A percentile compares a stretch with the other conserved stretches of the same genome.
Conservation (phyloP, 2,888 invertebrate genomes). For the Parnassius apollo region DNA sequence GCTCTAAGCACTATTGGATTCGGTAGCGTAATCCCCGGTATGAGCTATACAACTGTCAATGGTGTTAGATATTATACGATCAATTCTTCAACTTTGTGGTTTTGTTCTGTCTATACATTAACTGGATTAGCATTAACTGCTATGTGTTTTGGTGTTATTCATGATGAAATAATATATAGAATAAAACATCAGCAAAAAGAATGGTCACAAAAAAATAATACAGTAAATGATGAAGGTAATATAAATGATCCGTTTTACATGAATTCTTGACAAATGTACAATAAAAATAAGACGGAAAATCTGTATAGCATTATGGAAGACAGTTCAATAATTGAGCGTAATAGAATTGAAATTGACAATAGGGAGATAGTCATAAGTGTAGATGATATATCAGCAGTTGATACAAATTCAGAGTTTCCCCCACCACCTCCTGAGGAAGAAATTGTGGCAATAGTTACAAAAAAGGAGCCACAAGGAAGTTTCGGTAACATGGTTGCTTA, state of each 20-base stretch:
- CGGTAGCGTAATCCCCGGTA: slow-evolving; percentile 91
- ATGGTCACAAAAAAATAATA: slow-evolving; percentile 83
- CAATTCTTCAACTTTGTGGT: slow-evolving; percentile 89
- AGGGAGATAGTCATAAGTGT: slow-evolving; percentile 75
- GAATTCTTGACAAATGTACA: slow-evolving; percentile 87
- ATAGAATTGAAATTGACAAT: slow-evolving; percentile 74
- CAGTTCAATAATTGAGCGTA: slow-evolving; percentile 66
- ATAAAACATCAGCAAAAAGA: slow-evolving; percentile 85
- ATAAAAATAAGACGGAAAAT: slow-evolving; percentile 76
- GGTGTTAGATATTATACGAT: slow-evolving; percentile 79
- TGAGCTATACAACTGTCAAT: slow-evolving; percentile 74
- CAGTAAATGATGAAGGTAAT: slow-evolving; percentile 84
- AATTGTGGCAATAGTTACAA: slow-evolving; percentile 75
- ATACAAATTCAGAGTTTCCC: slow-evolving; percentile 59
- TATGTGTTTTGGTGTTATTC: slow-evolving; percentile 94
- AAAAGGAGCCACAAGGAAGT: slow-evolving; percentile 70
- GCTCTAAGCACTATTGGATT: slow-evolving; percentile 96
- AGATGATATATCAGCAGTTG: slow-evolving; percentile 69
- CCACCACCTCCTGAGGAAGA: slow-evolving; percentile 72
- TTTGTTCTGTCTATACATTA: slow-evolving; percentile 93
- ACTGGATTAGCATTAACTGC: slow-evolving; percentile 93
- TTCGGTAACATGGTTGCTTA: slow-evolving; percentile 78
- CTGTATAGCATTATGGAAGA: slow-evolving; percentile 82
- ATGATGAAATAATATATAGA: slow-evolving; percentile 93
- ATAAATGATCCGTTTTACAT: slow-evolving; percentile 84